phyloP scores from a whole-genome alignment of 2,113 vertebrate species.

The Alouatta palliata region DNA sequence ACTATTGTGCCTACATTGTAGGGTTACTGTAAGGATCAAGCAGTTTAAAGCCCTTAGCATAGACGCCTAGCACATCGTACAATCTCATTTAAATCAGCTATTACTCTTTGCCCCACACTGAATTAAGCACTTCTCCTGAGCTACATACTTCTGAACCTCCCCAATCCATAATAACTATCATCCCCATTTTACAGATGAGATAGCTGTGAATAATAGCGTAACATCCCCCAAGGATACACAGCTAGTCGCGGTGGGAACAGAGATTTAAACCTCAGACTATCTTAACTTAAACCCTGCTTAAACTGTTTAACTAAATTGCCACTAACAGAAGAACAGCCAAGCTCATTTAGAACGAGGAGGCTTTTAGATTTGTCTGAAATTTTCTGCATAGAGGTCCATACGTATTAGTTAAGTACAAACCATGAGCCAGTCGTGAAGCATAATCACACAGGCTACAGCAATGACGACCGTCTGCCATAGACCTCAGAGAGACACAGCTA shows the following conservation, averaged over 20 bases:
- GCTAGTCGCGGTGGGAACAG: background rate
- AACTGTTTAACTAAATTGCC: background rate
- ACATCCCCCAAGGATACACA: background rate
- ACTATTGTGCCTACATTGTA: background rate
- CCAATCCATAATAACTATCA: background rate
- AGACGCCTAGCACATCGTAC: background rate
- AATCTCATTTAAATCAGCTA: background rate
- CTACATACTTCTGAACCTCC: background rate
- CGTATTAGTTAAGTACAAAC: constrained; percentile 13
- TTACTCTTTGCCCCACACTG: background rate
- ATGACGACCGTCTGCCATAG: background rate
- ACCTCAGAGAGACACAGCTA: constrained; percentile 39
- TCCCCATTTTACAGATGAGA: background rate
- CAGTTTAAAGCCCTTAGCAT: background rate
- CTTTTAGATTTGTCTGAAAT: background rate
- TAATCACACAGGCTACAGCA: background rate
- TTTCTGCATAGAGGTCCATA: constrained; percentile 8
- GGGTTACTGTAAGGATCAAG: background rate
- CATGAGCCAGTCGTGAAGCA: background rate
- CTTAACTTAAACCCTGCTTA: background rate
- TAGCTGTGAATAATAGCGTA: background rate
- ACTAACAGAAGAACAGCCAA: background rate
- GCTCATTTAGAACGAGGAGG: background rate
- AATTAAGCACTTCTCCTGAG: background rate
- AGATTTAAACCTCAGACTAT: background rate